Percentiles rank a stretch among this genome's conserved stretches.
Evolutionary conservation across 2,888 invertebrate genomes (phyloP).

Genomic region (Amblyjoppa fuscipennis): DNA sequence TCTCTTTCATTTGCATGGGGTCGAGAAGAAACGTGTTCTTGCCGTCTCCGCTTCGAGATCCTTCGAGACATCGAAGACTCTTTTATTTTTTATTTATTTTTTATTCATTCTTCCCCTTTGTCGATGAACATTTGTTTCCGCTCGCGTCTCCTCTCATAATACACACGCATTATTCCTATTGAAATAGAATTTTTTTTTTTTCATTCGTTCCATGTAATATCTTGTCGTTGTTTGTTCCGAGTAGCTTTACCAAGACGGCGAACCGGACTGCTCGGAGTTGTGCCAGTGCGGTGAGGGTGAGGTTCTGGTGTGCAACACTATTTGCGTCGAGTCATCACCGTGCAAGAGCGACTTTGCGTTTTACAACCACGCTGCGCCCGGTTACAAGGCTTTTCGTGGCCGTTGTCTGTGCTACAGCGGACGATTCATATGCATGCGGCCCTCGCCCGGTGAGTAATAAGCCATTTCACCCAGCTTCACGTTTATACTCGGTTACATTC

Average conservation of each 20-base stretch:
- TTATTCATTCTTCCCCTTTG: neutral
- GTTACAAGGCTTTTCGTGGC: conserved; percentile 95
- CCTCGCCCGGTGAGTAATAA: conserved; percentile 88
- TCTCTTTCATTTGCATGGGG: conserved; percentile 20
- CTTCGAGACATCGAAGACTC: conserved; percentile 11
- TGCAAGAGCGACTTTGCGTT: conserved; percentile 95
- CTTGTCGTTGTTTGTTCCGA: conserved; percentile 20
- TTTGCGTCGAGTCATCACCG: conserved; percentile 94
- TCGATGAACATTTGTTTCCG: conserved; percentile 24
- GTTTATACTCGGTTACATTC: conserved; percentile 27
- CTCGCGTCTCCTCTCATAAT: neutral
- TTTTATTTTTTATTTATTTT: neutral
- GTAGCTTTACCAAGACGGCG: conserved; percentile 93
- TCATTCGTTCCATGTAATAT: neutral
- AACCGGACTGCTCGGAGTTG: conserved; percentile 95
- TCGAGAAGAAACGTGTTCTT: conserved; percentile 19
- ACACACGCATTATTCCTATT: neutral
- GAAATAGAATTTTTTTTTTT: neutral
- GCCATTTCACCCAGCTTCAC: conserved; percentile 46
- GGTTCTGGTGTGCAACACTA: conserved; percentile 94
- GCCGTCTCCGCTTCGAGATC: neutral
- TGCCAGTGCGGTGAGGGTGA: conserved; percentile 93
- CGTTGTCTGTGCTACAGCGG: conserved; percentile 96
- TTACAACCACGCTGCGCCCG: conserved; percentile 96
- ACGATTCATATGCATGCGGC: conserved; percentile 96